phyloP scores from a whole-genome alignment of 2,113 vertebrate genomes.

The Gopherus flavomarginatus region DNA sequence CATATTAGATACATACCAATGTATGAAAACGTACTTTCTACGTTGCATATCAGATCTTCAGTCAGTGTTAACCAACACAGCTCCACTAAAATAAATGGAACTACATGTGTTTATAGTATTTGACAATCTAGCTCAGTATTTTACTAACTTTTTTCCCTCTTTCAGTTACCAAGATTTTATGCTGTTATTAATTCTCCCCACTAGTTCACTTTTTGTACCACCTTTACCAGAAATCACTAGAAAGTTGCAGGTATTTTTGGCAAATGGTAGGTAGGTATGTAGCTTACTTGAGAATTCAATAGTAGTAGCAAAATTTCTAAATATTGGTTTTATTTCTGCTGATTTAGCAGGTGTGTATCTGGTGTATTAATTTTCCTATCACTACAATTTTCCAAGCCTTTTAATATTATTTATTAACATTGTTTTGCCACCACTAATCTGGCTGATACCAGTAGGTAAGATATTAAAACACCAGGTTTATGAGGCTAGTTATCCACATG shows the following conservation, averaged over 20 bases:
- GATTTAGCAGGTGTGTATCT: background rate
- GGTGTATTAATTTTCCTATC: constrained; percentile 13
- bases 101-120: background rate
- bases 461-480: constrained; percentile 1
- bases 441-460: background rate
- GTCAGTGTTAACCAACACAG: background rate
- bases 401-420: constrained; percentile 11
- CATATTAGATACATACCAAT: background rate
- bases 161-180: background rate
- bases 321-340: background rate
- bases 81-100: background rate
- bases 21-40: background rate
- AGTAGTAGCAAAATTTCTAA: background rate
- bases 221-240: background rate
- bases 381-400: constrained; percentile 12
- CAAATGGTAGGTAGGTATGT: background rate
- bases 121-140: background rate
- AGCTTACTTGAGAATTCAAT: background rate
- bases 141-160: background rate
- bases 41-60: background rate
- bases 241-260: background rate
- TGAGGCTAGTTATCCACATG: background rate
- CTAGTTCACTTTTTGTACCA: background rate
- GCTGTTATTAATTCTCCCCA: constrained; percentile 3
- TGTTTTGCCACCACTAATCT: constrained; percentile 20